Base-by-base conservation (phyloP, 2,113 vertebrate genomes). In the Periophthalmodon schlosseri region DNA sequence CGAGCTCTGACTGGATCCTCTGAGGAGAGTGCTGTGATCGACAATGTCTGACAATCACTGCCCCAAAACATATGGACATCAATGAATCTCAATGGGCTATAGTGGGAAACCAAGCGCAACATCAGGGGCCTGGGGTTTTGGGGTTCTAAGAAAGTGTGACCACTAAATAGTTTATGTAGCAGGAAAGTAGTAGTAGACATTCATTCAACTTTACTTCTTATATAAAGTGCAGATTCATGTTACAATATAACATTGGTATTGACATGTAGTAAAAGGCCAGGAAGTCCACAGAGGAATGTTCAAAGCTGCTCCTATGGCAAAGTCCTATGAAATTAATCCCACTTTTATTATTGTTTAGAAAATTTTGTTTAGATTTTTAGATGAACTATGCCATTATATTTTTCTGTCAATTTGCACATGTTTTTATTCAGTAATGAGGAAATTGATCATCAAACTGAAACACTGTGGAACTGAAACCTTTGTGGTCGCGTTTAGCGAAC, bases 31-130 rank as follows among this genome's bases (percentile, higher is more conserved):
- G 50, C 72, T 18, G 52, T 79, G 82, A 90, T 70, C 78, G 84
- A 83, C 81, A 85, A 47, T 78, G 80, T 75, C 4, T 72, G 80
- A 86, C 84, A 86, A 87, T 84, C 84, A 44, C 56, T 69, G 78
- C 57, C 71, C 69, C 54, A 1, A 58, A 68, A 54, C 61, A 46
- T 61, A 84, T 84, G 80, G 79, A 74, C 83, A 56, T 49, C 57
- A 44, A 46, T 6, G 39, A 69, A 71, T 70, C 75, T 77, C 58
- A 83, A 84, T 54, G 2, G 18, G 7, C 50, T 9, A 54, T n/a
- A 49, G 39, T 44, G 39, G 0, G 7, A 44, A 44, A 44, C 39
- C 39, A 44, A 44, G 10, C 12, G 3, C 21, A 57, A 23, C n/a
- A 23, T 16, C 5, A 50, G 15, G 49, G 6, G 16, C 16, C 16